Evolutionary conservation across 2,113 vertebrate species (phyloP), one percentile per base, ranked within the genome.

Genomic region (Diadophis punctatus): DNA sequence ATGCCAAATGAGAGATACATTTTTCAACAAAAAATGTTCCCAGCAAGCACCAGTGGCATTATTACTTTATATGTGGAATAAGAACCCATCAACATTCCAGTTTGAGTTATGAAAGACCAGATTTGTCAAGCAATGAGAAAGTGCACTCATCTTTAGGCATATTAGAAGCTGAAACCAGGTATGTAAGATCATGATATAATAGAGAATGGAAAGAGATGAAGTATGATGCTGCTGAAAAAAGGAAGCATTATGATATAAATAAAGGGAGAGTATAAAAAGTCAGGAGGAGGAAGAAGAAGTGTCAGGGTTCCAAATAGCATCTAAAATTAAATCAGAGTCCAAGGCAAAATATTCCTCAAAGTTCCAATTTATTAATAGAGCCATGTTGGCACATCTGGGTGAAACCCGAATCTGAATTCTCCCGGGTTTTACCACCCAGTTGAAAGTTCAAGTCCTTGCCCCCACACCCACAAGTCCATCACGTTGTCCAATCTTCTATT

Each of bases 201-300:
- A 63, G 8, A 87, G 90, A 74, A 94, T 85, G 90, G 92, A 97
- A 94, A 96, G 95, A 97, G 96, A 96, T 96, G 95, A 96, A 95
- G 96, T 96, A 95, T 90, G 96, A 96, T 91, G 93, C 94, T 90
- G 94, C 58, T 92, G 95, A 96, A 34, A 96, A 94, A 95, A 96
- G 90, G 20, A 86, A 96, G 46, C 34, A 94, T 92, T 52, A 87
- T 95, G 95, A 95, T 95, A 94, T 93, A 93, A 95, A 95, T 88
- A 52, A 18, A 23, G 27, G 85, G 7, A 49, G 0, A 46, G 43
- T 9, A n/a, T 63, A 43, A 85, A 8, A 25, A 86, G 1, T 5
- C 80, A 46, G 3, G 20, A 46, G 43, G 8, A 46, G 39, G 39
- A 58, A 25, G 55, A 22, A 55, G 55, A 55, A 22, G 74, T 46